Evolutionary conservation across 2,113 vertebrate genomes (phyloP).

Genomic region (Gymnocephalus cernua): DNA sequence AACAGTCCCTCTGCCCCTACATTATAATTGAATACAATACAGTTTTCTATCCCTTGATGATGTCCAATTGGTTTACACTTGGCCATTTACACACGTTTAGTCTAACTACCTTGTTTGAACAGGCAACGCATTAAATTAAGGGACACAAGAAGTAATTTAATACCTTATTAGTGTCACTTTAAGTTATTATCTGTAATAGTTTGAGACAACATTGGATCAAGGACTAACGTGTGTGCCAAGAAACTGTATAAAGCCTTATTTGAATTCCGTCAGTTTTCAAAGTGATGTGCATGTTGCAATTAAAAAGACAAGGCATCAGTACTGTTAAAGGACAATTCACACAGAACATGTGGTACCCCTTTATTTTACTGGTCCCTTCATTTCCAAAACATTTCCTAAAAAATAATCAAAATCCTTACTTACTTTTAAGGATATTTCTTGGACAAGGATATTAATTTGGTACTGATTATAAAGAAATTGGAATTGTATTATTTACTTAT

Average conservation of each 20-base stretch:
- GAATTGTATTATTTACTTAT: no score
- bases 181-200: neutral
- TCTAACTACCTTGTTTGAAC: constrained; percentile 18
- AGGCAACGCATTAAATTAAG: constrained; percentile 4
- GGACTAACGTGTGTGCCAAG: neutral
- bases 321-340: neutral
- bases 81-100: neutral
- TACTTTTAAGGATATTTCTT: neutral
- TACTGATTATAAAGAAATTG: constrained; percentile 2
- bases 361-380: neutral
- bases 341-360: neutral
- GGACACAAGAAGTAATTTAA: neutral
- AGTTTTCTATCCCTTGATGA: neutral
- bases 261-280: neutral
- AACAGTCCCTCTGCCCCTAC: neutral
- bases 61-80: constrained; percentile 21
- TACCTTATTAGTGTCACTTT: constrained; percentile 10
- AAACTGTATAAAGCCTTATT: neutral
- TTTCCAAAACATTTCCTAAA: constrained; percentile 1
- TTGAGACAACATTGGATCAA: constrained; percentile 6
- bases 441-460: neutral
- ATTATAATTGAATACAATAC: neutral
- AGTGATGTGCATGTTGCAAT: neutral
- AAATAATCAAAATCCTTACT: neutral
- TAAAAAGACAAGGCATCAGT: neutral